These are phyloP conservation scores for Dreissena polymorpha DNA, from an alignment of 1,140 invertebrate species.

Conservation along the genomic window DNA sequence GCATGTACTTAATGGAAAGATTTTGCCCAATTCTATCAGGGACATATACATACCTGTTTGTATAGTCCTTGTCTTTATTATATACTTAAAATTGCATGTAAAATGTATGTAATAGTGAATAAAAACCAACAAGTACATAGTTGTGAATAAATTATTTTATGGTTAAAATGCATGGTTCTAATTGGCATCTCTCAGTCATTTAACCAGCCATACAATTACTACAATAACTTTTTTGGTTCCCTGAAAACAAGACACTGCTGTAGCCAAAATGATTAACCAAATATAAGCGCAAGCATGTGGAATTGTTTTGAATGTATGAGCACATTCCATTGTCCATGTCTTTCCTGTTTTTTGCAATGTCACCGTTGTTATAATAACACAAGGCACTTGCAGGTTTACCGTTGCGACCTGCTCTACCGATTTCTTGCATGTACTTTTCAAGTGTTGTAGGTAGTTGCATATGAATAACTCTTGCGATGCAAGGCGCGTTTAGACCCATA, in stretches of 20 bases:
- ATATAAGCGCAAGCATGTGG: slow-evolving; percentile 24
- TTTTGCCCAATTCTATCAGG: too few species aligned
- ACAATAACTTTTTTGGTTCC: slow-evolving; percentile 31
- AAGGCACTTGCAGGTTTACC: slow-evolving; percentile 50
- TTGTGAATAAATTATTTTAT: too few species aligned
- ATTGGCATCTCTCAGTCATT: too few species aligned
- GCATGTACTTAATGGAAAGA: too few species aligned
- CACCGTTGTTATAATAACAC: slow-evolving; percentile 57
- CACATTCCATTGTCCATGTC: slow-evolving; percentile 31
- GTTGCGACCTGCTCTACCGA: slow-evolving; percentile 53
- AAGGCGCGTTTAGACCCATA: slow-evolving; percentile 57
- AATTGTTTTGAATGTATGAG: slow-evolving; percentile 5
- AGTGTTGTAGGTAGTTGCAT: slow-evolving; percentile 54
- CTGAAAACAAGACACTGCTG: slow-evolving; percentile 7
- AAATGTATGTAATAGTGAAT: too few species aligned
- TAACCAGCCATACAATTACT: slow-evolving; percentile 13
- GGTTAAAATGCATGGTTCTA: too few species aligned
- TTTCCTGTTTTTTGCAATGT: slow-evolving; percentile 45
- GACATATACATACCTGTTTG: too few species aligned
- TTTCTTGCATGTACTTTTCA: slow-evolving; percentile 59
- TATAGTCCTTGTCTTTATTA: too few species aligned
- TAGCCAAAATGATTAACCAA: slow-evolving; percentile 56
- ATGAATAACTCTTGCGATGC: slow-evolving; percentile 52
- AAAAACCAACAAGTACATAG: too few species aligned
- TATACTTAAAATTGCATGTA: too few species aligned